A percentile compares a stretch with the other conserved stretches of the same genome.
phyloP scores from a whole-genome alignment of 2,888 invertebrate species.

The Labia minor region DNA sequence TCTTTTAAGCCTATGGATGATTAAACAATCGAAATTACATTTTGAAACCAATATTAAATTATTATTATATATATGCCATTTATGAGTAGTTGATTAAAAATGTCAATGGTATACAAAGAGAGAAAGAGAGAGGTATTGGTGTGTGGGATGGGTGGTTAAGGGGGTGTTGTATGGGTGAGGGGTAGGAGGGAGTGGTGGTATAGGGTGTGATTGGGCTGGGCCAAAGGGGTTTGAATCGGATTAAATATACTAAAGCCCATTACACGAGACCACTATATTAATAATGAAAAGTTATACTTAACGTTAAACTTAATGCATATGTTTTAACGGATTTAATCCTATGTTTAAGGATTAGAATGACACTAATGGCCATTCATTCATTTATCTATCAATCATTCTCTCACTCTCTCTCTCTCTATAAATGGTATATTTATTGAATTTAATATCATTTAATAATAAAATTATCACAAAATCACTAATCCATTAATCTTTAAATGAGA shows the following conservation, averaged over 20 bases:
- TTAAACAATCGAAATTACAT: too few relatives aligned
- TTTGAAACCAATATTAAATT: too few relatives aligned
- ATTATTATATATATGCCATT: too few relatives aligned
- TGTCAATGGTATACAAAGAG: not conserved
- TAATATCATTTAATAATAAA: too few relatives aligned
- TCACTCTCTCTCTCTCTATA: too few relatives aligned
- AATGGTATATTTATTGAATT: too few relatives aligned
- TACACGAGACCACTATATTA: slow-evolving; percentile 1
- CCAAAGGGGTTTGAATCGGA: not conserved
- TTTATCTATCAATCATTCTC: not conserved
- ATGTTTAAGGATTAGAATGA: slow-evolving; percentile 3
- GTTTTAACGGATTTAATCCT: slow-evolving; percentile 1
- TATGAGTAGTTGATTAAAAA: too few relatives aligned
- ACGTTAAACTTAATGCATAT: slow-evolving; percentile 13
- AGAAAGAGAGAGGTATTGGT: not conserved
- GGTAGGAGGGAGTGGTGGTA: not conserved
- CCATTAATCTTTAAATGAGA: too few relatives aligned
- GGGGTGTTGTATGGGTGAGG: not conserved
- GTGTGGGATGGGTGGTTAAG: not conserved
- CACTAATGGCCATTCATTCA: not conserved
- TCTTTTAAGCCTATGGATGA: not conserved
- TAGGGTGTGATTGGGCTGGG: not conserved
- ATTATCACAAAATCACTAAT: too few relatives aligned
- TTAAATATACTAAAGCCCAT: slow-evolving; percentile 8
- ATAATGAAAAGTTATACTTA: slow-evolving; percentile 1